These are phyloP conservation scores for Natrix natrix DNA, from an alignment of 2,797 vertebrate species.

Conservation along the genomic window DNA sequence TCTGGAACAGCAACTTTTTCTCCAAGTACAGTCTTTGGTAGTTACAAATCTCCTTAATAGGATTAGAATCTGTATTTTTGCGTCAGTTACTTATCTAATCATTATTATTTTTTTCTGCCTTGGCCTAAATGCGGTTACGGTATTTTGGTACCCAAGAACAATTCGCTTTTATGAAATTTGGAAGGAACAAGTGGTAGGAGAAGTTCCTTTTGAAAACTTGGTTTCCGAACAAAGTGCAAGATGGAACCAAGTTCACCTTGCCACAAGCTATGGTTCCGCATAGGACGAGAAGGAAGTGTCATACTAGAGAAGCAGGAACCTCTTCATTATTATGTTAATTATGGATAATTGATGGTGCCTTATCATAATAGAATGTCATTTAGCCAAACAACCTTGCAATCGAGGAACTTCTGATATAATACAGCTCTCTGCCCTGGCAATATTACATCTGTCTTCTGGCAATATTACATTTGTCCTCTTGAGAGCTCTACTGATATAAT, in stretches of 20 bases:
- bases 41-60: constrained; percentile 55
- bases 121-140: constrained; percentile 29
- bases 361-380: neutral
- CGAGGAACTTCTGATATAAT: neutral
- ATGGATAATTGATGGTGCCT: constrained; percentile 26
- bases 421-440: neutral
- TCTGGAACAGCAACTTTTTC: neutral
- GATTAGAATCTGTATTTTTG: constrained; percentile 49
- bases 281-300: neutral
- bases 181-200: neutral
- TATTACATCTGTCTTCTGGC: neutral
- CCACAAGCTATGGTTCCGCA: neutral
- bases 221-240: neutral
- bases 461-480: neutral
- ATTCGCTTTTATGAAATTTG: neutral
- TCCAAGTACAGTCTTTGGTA: constrained; percentile 2
- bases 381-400: constrained; percentile 6
- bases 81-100: constrained; percentile 47
- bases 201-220: neutral
- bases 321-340: neutral
- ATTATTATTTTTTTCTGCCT: constrained; percentile 24
- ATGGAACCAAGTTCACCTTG: neutral
- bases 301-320: neutral
- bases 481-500: neutral
- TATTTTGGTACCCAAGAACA: constrained; percentile 25